Evolutionary conservation across 2,888 invertebrate genomes (phyloP).

Genomic region (Suillia variegata): DNA sequence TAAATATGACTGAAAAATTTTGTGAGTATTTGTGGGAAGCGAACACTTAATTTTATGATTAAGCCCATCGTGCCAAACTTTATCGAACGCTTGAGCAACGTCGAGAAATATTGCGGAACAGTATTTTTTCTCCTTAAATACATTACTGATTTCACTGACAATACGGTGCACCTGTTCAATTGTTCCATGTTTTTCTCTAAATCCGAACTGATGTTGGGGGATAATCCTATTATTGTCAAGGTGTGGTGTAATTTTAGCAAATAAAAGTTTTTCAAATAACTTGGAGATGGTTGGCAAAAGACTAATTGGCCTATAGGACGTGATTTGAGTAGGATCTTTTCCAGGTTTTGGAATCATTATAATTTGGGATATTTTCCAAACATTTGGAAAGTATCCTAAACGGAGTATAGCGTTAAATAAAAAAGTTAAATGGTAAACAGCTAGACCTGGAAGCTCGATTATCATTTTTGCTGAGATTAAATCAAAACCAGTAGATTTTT

Average conservation of each 20-base stretch:
- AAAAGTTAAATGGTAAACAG: too few species aligned
- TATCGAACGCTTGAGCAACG: slow-evolving; percentile 10
- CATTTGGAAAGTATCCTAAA: background rate
- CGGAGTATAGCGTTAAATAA: background rate
- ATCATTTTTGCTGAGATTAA: too few species aligned
- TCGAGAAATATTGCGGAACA: slow-evolving; percentile 10
- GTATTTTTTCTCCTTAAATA: background rate
- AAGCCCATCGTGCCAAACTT: slow-evolving; percentile 10
- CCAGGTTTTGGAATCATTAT: background rate
- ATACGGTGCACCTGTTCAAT: slow-evolving; percentile 10
- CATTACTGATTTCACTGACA: background rate
- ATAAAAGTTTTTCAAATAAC: too few species aligned
- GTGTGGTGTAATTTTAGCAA: too few species aligned
- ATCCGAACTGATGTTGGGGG: background rate
- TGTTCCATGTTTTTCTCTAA: background rate
- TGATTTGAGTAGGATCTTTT: background rate
- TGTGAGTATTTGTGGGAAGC: background rate
- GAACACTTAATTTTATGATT: background rate
- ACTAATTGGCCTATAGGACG: background rate
- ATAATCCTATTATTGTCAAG: too few species aligned
- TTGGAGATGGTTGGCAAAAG: too few species aligned
- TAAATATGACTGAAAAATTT: background rate
- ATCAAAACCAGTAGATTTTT: too few species aligned
- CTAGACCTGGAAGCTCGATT: too few species aligned
- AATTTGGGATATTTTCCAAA: background rate